These are phyloP conservation scores for Cryptoprocta ferox DNA, from an alignment of 2,797 vertebrate genomes.

Conservation along the genomic window DNA sequence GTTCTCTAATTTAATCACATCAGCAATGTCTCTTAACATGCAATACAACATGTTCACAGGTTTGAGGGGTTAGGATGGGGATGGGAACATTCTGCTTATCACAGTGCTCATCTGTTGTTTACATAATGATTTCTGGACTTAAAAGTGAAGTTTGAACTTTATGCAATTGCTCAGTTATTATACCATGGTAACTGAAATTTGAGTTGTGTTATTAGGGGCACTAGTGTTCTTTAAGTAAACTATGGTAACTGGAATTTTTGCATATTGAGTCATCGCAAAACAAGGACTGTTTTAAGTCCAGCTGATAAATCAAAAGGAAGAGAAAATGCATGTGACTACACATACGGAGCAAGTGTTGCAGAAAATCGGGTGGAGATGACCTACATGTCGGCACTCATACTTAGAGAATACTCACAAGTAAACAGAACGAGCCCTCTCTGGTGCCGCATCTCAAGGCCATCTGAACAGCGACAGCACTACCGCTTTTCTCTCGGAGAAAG, in stretches of 20 bases:
- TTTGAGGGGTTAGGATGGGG: not conserved
- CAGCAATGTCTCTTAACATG: not conserved
- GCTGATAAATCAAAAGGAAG: not conserved
- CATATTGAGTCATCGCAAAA: not conserved
- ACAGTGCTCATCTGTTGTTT: not conserved
- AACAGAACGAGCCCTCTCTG: not conserved
- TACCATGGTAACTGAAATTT: not conserved
- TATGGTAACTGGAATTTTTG: not conserved
- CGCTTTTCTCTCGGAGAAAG: constrained; percentile 25
- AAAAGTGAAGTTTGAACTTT: not conserved
- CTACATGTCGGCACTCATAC: not conserved
- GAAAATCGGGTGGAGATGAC: not conserved
- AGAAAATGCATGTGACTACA: not conserved
- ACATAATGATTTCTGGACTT: not conserved
- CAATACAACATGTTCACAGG: not conserved
- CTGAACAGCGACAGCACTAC: not conserved
- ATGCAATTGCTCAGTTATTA: not conserved
- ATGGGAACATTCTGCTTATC: not conserved
- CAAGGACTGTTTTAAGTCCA: not conserved
- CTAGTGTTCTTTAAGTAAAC: constrained; percentile 2
- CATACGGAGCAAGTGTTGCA: not conserved
- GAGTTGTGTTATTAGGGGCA: not conserved
- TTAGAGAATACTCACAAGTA: not conserved
- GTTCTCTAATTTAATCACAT: not conserved
- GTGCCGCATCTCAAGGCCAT: not conserved